Base-by-base conservation (phyloP, 2,113 vertebrate genomes). In the Ceyx cyanopectus region DNA sequence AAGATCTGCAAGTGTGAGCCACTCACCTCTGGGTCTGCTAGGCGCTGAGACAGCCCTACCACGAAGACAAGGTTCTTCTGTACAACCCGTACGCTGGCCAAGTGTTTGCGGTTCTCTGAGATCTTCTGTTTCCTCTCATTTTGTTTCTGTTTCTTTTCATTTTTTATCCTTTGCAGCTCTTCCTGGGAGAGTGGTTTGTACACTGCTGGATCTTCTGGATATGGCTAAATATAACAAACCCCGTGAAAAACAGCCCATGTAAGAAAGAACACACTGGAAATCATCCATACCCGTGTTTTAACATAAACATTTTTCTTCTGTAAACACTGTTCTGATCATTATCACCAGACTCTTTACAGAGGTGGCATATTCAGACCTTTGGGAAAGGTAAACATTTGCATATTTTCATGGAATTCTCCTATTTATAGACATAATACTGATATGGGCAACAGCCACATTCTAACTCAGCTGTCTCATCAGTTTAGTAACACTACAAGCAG, bases 81-180 rank as follows among this genome's bases (percentile, higher is more conserved):
- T 97, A 99, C 99, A 93, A 99, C 99, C 76, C 99, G 97, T 91
- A 99, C 99, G 50, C 99, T 99, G 95, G 99, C 99, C 98, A 99
- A 98, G 85, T 99, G 99, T 96, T 99, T 99, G 91, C 99, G 98
- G 95, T 99, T 99, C 98, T 99, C 99, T 96, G 99, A 99, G 97
- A 99, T 99, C 97, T 99, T 99, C 97, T 99, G 99, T 98, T 99
- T 99, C 95, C 99, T 99, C 93, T 99, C 99, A 24, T 99, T 99
- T 97, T 99, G 99, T 98, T 99, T 99, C 96, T 99, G 99, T 97
- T 99, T 99, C 97, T 99, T 99, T 97, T 99, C 99, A 68, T 99
- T 99, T 97, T 99, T 99, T 99, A 99, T 99, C 98, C 99, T 99
- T 96, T 99, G 99, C 95, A 99, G 98, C 96, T 99, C 99, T 97